These are phyloP conservation scores for Manis javanica DNA, from an alignment of 2,797 vertebrate genomes.

Conservation along the genomic window DNA sequence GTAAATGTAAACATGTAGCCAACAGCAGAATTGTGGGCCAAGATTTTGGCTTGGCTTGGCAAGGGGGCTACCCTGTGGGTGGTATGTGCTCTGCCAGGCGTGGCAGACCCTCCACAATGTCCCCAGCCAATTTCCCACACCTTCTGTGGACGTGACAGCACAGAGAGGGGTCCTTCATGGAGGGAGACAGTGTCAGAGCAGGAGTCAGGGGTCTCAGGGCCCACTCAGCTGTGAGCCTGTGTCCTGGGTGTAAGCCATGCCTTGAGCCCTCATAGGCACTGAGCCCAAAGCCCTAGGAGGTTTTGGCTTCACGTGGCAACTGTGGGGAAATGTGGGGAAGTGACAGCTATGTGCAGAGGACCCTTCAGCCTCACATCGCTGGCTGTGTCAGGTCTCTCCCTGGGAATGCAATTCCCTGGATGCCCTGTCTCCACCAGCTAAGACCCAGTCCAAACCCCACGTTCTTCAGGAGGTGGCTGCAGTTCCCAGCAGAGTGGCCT, in stretches of 20 bases:
- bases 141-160: neutral
- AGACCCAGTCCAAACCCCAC: neutral
- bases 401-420: neutral
- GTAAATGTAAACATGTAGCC: neutral
- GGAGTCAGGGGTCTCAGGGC: neutral
- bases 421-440: neutral
- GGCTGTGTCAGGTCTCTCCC: neutral
- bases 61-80: fast-evolving
- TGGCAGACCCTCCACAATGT: neutral
- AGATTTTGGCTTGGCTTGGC: neutral
- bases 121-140: neutral
- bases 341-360: neutral
- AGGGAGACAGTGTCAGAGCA: neutral
- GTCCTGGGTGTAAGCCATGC: neutral
- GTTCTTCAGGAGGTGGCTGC: neutral
- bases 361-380: fast-evolving
- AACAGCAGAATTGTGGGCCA: neutral
- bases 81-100: neutral
- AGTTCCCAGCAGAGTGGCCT: neutral
- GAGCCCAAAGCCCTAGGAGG: neutral
- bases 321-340: too few relatives aligned
- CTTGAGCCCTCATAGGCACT: neutral
- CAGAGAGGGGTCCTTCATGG: neutral
- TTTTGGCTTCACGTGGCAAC: neutral
- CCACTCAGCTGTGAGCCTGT: neutral